Percentiles rank a stretch among this genome's conserved stretches.
Conservation (phyloP, 2,113 vertebrate species). For the Cynocephalus volans region DNA sequence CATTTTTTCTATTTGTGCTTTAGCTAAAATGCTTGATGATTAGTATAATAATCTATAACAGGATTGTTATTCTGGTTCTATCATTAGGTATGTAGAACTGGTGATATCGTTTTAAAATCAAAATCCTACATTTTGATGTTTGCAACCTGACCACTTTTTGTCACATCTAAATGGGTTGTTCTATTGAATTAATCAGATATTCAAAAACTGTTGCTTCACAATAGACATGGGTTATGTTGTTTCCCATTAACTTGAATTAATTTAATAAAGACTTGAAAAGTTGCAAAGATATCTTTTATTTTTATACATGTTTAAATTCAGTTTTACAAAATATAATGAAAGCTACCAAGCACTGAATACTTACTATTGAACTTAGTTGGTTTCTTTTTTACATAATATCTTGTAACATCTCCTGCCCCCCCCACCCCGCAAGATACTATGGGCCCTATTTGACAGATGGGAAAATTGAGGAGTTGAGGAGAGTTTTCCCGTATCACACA, state of each 20-base stretch:
- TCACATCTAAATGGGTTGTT: background rate
- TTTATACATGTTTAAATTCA: conserved; percentile 36
- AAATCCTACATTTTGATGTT: conserved; percentile 29
- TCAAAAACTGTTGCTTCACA: conserved; percentile 65
- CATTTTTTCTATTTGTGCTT: conserved; percentile 15
- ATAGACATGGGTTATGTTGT: conserved; percentile 50
- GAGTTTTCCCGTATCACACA: background rate
- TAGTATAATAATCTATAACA: background rate
- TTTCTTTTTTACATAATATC: background rate
- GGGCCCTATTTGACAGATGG: background rate
- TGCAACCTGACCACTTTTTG: background rate
- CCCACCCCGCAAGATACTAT: background rate
- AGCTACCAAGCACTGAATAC: conserved; percentile 27
- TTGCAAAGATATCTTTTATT: conserved; percentile 50
- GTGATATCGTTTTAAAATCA: background rate
- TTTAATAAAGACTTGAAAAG: conserved; percentile 69
- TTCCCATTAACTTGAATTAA: conserved; percentile 41
- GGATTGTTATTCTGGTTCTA: background rate
- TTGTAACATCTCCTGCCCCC: background rate
- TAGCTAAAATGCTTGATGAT: conserved; percentile 46
- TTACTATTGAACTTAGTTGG: background rate
- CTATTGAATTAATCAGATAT: background rate
- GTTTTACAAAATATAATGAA: conserved; percentile 60
- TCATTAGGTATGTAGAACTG: background rate
- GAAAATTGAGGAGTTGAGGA: background rate